phyloP scores from a whole-genome alignment of 2,113 vertebrate genomes.

The Amphilophus citrinellus region DNA sequence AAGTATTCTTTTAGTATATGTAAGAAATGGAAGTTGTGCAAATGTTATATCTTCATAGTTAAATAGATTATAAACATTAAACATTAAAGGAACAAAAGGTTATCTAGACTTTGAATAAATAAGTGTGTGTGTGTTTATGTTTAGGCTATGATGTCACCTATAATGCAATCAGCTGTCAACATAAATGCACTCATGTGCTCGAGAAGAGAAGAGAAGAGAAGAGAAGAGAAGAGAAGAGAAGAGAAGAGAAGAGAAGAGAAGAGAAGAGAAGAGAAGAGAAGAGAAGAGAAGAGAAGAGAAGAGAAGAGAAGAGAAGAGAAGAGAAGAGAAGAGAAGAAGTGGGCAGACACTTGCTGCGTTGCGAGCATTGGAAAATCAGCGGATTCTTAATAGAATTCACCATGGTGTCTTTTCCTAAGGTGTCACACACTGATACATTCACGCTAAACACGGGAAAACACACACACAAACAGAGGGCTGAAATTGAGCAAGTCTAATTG shows the following conservation, averaged over 20 bases:
- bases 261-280: too few species aligned
- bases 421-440: constrained; percentile 48
- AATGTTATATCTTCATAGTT: background rate
- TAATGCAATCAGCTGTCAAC: constrained; percentile 69
- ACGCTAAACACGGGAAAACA: constrained; percentile 28
- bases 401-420: constrained; percentile 62
- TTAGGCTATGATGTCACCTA: constrained; percentile 51
- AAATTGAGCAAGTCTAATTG: constrained; percentile 70
- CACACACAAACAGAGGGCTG: constrained; percentile 39
- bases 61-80: background rate
- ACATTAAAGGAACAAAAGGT: background rate
- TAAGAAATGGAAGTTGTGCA: background rate
- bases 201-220: constrained; percentile 26
- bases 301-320: constrained; percentile 2
- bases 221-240: too few species aligned
- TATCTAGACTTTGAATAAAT: background rate
- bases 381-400: constrained; percentile 66
- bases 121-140: accelerated
- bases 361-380: constrained; percentile 60
- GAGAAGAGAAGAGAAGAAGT: background rate
- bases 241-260: background rate
- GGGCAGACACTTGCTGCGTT: constrained; percentile 54
- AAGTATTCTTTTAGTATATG: background rate
- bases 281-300: constrained; percentile 6
- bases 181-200: constrained; percentile 45